These are phyloP conservation scores for Listronotus bonariensis DNA, from an alignment of 1,140 invertebrate genomes.

Conservation along the genomic window DNA sequence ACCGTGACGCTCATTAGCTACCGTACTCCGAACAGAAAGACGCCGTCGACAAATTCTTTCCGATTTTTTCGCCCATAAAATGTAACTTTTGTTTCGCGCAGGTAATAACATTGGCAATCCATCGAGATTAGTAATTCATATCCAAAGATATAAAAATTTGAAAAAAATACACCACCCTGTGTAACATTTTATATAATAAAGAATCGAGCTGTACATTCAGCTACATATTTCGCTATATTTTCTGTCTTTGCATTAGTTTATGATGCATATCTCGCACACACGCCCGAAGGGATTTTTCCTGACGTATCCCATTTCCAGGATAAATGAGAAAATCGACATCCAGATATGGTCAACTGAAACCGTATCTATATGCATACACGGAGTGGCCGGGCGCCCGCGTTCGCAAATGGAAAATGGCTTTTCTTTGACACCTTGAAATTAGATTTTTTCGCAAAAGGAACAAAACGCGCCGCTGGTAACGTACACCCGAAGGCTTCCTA, in stretches of 20 bases:
- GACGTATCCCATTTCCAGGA: constrained; percentile 40
- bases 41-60: too few relatives aligned
- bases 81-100: too few relatives aligned
- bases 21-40: too few relatives aligned
- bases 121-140: too few relatives aligned
- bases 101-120: too few relatives aligned
- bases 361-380: constrained; percentile 53
- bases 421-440: constrained; percentile 59
- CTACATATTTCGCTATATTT: constrained; percentile 2
- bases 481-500: background rate
- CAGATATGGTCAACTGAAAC: constrained; percentile 50
- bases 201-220: too few relatives aligned
- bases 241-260: constrained; percentile 24
- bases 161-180: too few relatives aligned
- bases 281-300: constrained; percentile 32
- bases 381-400: constrained; percentile 46
- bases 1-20: too few relatives aligned
- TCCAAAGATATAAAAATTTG: too few relatives aligned
- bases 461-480: constrained; percentile 41
- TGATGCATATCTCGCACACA: constrained; percentile 35
- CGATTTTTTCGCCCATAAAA: too few relatives aligned
- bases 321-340: constrained; percentile 41
- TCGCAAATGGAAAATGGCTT: constrained; percentile 55
- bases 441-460: constrained; percentile 55
- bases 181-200: too few relatives aligned